Evolutionary conservation across 1,140 invertebrate genomes (phyloP), one percentile per base, ranked within the genome.

Genomic region (Coboldia fuscipes): DNA sequence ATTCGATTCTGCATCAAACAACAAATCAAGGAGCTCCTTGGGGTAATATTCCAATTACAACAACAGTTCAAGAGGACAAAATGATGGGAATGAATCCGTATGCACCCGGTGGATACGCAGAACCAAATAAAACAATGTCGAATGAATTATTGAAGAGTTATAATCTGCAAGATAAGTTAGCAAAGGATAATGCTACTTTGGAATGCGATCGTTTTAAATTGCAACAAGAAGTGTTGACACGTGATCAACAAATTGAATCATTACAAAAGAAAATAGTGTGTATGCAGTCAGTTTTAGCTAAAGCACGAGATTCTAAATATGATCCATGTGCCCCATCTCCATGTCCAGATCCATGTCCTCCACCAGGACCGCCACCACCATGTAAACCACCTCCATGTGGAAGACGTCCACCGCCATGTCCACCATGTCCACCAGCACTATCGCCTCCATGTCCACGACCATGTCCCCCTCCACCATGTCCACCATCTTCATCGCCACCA

Each of bases 101-200:
- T 13, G 13, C 28, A 5, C 13, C 12, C 5, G 28, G 13, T 7
- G 15, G 5, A 30, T 16, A 8, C 6, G 13, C 12, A 8, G 15
- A 8, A 13, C 19, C 8, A 18, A 15, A 15, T 8, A 16, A 16
- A 13, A 58, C 57, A 38, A 45, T 65, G 28, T 57, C 61, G 0
- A 57, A 61, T 37, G 62, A 63, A 39, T 46, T 69, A 32, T 63
- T 47, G 22, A 63, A 70, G 36, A 65, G 64, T 35, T 63, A 69
- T 42, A 61, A 61, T 26, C 63, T 68, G 60, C 67, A 70, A 39
- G 68, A 72, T 42, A 66, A 62, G 47, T 45, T 72, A 8, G 64
- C 60, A 1, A 52, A 60, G 27, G 67, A 70, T 48, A 71, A 71
- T 43, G 63, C 62, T 9, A 55, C 66, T 37, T 49, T 72, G 34